Evolutionary conservation across 2,113 vertebrate species (phyloP), one percentile per base, ranked within the genome.

Genomic region (Hippocampus zosterae): DNA sequence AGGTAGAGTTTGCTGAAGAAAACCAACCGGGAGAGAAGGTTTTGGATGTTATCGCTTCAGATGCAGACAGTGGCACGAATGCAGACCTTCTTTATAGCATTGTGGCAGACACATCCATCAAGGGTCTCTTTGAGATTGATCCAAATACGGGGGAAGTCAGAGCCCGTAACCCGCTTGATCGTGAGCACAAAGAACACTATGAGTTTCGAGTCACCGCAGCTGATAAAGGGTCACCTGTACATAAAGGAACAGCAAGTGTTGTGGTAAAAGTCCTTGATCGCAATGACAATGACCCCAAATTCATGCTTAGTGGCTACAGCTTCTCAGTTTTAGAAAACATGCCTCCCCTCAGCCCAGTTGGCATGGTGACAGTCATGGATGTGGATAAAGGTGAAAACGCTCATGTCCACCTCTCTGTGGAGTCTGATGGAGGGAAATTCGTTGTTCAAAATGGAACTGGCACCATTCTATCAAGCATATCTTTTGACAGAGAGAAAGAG

Each of bases 271-370:
- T 99, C 70, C 91, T 98, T 75, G 97, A 99, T 82, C 94, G 95
- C 80, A 99, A 99, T 77, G 97, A 99, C 91, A 98, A 98, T 0
- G 96, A 98, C 86, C 97, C 97, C 67, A 98, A 98, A 84, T 99
- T 99, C 82, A 99, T 99, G 97, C 90, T 99, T 52, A 98, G 93
- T 8, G 94, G 95, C 87, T 99, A 99, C 86, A 99, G 97, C 89
- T 98, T 99, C 90, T 99, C 97, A 0, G 97, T 99, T 75, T 91
- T 96, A 92, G 97, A 99, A 90, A 99, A 99, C 87, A 97, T 98
- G 95, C 97, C 97, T 0, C 94, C 96, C 0, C 92, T 98, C 60
- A 98, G 96, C 84, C 95, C 97, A 0, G 96, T 99, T 65, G 97
- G 97, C 70, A 98, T 99, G 96, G 97, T 99, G 83, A 99, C 96